Base-by-base conservation (phyloP, 2,113 vertebrate species). In the Hystrix cristata region DNA sequence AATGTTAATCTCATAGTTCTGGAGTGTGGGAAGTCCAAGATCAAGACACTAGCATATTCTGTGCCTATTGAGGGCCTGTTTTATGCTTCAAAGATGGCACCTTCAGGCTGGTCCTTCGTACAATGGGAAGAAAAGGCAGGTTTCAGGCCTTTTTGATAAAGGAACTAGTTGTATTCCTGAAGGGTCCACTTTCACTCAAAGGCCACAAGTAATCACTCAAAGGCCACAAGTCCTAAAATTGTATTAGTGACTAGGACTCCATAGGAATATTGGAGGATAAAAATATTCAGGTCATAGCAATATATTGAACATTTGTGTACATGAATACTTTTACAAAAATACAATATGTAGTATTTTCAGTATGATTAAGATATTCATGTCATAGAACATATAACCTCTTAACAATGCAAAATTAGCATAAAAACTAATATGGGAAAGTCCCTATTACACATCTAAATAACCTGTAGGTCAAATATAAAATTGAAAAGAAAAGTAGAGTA, bases 91-190 rank as follows among this genome's bases (percentile, higher is more conserved):
- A n/a, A 4, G 27, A 9, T 81, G 53, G 23, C 6, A 23, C 19
- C 0, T 0, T 27, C 9, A 18, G 59, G 5, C 43, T 5, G 4
- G 27, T n/a, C 11, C 15, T 14, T 83, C 19, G 38, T 7, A 38
- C n/a, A 8, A 60, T 48, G 31, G 34, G 5, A 84, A n/a, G 2
- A 60, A 6, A 23, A 51, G 5, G 9, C 19, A 60, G 18, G 1
- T 27, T 4, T 29, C 51, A 25, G 57, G 21, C 43, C 3, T 27
- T 59, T 12, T 15, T 64, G 31, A 18, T 51, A 62, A 31, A 1
- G 23, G 8, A 13, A 38, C 57, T 51, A 48, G 51, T 74, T 51
- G 34, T 34, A 23, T 46, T n/a, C 6, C 13, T 10, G 11, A 60
- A 13, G 21, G 9, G 1, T 48, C 3, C 29, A 48, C 5, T 31